Evolutionary conservation across 1,140 invertebrate genomes (phyloP).

Genomic region (Spodoptera frugiperda): DNA sequence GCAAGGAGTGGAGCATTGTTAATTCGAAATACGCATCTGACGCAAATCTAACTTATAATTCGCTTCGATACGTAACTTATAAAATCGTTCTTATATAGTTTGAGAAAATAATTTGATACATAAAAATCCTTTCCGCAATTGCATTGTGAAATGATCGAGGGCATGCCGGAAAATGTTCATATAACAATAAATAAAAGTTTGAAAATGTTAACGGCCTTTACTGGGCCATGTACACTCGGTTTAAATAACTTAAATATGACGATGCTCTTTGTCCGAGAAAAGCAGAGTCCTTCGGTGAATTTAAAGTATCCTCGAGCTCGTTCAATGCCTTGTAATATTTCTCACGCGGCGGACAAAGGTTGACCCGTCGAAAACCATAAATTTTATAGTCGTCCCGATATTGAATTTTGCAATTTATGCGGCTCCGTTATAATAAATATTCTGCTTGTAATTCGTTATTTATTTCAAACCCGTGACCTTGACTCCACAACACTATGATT

Average conservation of each 20-base stretch:
- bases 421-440: constrained; percentile 60
- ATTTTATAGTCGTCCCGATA: constrained; percentile 69
- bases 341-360: constrained; percentile 65
- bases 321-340: constrained; percentile 67
- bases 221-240: constrained; percentile 10
- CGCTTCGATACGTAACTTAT: constrained; percentile 1
- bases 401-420: constrained; percentile 73
- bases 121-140: constrained; percentile 13
- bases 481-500: constrained; percentile 52
- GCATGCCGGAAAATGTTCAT: constrained; percentile 25
- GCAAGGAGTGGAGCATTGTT: constrained; percentile 41
- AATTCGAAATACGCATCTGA: constrained; percentile 53
- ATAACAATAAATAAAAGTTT: constrained; percentile 46
- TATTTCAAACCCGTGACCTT: constrained; percentile 55
- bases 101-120: constrained; percentile 19
- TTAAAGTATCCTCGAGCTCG: constrained; percentile 59
- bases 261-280: constrained; percentile 57
- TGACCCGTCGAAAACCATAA: constrained; percentile 66
- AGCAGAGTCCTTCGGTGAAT: constrained; percentile 65
- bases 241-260: constrained; percentile 52
- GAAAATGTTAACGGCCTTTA: constrained; percentile 35
- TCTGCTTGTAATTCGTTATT: constrained; percentile 45
- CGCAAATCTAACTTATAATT: constrained; percentile 36
- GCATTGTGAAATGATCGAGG: constrained; percentile 8
- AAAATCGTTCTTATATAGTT: background rate